These are phyloP conservation scores for Trileptium ribeirensis DNA, from an alignment of 2,888 invertebrate genomes.

Conservation along the genomic window DNA sequence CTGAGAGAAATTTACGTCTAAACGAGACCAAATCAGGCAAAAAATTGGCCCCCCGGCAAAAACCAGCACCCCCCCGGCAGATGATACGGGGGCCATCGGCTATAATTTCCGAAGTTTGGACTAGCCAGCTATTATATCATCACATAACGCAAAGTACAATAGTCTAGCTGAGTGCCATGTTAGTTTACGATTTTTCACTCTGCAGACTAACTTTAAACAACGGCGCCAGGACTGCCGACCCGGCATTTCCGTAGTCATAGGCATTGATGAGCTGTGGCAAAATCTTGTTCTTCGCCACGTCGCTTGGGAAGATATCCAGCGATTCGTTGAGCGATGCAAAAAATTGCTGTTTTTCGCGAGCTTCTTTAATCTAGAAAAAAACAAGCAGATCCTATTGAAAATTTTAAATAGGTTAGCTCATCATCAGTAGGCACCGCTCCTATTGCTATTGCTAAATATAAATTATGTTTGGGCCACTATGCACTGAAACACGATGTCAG, in stretches of 20 bases:
- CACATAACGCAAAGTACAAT: too few species aligned
- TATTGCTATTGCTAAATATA: not conserved
- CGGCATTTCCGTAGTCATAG: constrained; percentile 94
- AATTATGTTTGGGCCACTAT: too few species aligned
- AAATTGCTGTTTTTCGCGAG: constrained; percentile 80
- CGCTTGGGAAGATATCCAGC: constrained; percentile 82
- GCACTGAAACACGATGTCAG: too few species aligned
- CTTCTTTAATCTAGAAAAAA: constrained; percentile 74
- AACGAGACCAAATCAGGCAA: too few species aligned
- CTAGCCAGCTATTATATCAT: too few species aligned
- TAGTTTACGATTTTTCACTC: not conserved
- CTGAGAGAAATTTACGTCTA: too few species aligned
- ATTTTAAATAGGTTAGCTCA: not conserved
- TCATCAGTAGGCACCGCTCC: too few species aligned
- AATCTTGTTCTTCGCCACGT: constrained; percentile 86
- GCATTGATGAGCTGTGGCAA: constrained; percentile 83
- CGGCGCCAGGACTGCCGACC: constrained; percentile 84
- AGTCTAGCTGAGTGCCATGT: not conserved
- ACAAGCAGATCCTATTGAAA: too few species aligned
- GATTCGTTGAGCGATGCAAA: constrained; percentile 75
- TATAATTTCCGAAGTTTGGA: too few species aligned
- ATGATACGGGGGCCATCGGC: too few species aligned
- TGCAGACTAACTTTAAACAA: constrained; percentile 73
- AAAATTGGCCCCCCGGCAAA: too few species aligned
- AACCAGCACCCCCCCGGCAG: too few species aligned